These are phyloP conservation scores for Zaprionus camerounensis DNA, from an alignment of 1,140 invertebrate species.

Conservation along the genomic window DNA sequence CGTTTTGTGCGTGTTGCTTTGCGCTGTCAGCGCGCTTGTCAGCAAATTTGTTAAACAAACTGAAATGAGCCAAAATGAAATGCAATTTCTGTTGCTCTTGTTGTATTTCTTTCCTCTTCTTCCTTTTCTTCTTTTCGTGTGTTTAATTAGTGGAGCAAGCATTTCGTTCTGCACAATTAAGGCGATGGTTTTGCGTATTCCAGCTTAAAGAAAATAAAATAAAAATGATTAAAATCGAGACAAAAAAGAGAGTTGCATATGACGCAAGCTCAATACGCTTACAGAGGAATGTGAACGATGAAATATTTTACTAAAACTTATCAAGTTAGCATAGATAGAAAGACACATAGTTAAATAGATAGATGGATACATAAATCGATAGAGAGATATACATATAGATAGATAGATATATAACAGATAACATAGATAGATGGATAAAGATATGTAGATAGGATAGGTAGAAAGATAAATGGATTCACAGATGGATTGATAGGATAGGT, in stretches of 20 bases:
- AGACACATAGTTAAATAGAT: too few relatives aligned
- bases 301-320: too few relatives aligned
- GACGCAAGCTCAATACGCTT: slow-evolving; percentile 18
- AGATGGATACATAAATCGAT: too few relatives aligned
- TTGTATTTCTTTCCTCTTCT: slow-evolving; percentile 7
- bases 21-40: slow-evolving; percentile 73
- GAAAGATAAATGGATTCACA: too few relatives aligned
- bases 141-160: slow-evolving; percentile 56
- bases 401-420: too few relatives aligned
- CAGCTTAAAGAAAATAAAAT: slow-evolving; percentile 40
- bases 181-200: slow-evolving; percentile 53
- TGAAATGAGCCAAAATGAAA: slow-evolving; percentile 70
- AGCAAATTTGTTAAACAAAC: slow-evolving; percentile 80
- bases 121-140: slow-evolving; percentile 5
- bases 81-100: slow-evolving; percentile 51
- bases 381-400: too few relatives aligned
- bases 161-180: slow-evolving; percentile 70
- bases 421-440: too few relatives aligned
- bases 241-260: background rate
- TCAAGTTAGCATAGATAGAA: too few relatives aligned
- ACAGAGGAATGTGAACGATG: background rate
- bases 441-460: too few relatives aligned
- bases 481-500: too few relatives aligned
- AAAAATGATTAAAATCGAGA: slow-evolving; percentile 15
- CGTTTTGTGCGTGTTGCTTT: slow-evolving; percentile 47